Percentiles rank a stretch among this genome's conserved stretches.
Conservation (phyloP, 2,797 vertebrate genomes). For the Muscicapa comitata region DNA sequence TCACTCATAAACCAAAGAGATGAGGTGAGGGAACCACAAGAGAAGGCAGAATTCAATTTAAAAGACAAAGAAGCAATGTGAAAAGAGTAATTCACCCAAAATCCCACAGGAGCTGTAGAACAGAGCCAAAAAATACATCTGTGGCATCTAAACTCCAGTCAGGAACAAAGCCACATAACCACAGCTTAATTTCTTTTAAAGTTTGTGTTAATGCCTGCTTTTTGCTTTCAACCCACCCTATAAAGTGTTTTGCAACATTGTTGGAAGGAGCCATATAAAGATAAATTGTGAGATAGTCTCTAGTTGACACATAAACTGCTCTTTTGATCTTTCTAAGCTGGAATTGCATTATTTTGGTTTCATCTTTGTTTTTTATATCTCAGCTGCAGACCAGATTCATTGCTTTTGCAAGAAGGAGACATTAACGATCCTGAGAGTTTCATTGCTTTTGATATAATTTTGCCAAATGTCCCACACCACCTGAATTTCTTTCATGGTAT, state of each 20-base stretch:
- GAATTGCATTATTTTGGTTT: background rate
- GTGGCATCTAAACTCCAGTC: background rate
- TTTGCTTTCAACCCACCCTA: background rate
- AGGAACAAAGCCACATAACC: background rate
- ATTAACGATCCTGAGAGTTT: background rate
- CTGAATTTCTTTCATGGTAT: slow-evolving; percentile 25
- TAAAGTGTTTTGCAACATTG: background rate
- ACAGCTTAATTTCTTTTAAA: background rate
- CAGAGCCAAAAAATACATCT: background rate
- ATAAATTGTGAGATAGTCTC: background rate
- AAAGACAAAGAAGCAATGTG: background rate
- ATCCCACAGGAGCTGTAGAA: background rate
- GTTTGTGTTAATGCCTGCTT: background rate
- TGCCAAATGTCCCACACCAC: background rate
- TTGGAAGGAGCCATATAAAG: background rate
- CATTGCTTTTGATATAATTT: background rate
- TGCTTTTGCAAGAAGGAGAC: slow-evolving; percentile 41
- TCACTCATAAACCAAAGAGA: background rate
- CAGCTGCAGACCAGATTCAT: background rate
- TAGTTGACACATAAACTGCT: background rate
- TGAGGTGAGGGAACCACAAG: background rate
- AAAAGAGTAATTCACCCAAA: background rate
- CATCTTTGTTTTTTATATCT: background rate
- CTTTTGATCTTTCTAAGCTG: background rate
- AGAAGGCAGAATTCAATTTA: background rate